Evolutionary conservation across 2,888 invertebrate species (phyloP).

Genomic region (Hirtodrosophila trivittata): DNA sequence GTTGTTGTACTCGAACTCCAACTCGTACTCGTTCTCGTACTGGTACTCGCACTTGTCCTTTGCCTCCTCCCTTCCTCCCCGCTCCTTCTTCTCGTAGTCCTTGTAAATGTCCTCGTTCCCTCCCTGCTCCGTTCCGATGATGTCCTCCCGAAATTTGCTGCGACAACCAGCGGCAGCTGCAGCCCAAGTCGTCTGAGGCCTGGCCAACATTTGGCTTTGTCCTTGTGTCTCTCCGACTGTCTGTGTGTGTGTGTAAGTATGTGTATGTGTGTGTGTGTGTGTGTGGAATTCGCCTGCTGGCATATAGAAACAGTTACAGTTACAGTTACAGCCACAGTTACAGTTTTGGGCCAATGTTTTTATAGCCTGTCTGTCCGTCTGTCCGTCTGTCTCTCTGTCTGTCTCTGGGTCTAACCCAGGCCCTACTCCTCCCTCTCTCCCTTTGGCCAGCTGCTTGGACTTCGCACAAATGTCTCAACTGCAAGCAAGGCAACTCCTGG

Average conservation of each 20-base stretch:
- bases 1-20: conserved; percentile 42
- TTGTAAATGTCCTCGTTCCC: conserved; percentile 19
- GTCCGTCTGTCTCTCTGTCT: conserved; percentile 14
- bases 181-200: conserved; percentile 16
- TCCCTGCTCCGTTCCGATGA: conserved; percentile 2
- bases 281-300: conserved; percentile 2
- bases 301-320: conserved; percentile 24
- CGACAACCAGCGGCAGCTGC: conserved; percentile 27
- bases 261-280: conserved; percentile 5
- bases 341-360: conserved; percentile 46
- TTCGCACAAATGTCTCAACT: too few relatives aligned
- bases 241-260: conserved; percentile 1
- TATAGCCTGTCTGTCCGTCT: conserved; percentile 40
- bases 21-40: conserved; percentile 11
- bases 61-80: too few relatives aligned
- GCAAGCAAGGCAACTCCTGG: too few relatives aligned
- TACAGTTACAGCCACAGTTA: conserved; percentile 26
- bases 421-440: background rate
- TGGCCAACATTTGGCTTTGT: background rate
- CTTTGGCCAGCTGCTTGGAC: too few relatives aligned
- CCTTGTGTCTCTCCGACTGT: background rate
- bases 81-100: conserved; percentile 3
- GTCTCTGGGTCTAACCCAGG: background rate
- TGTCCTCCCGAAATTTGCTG: conserved; percentile 32
- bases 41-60: conserved; percentile 1